Evolutionary conservation across 1,140 invertebrate genomes (phyloP), one percentile per base, ranked within the genome.

Genomic region (Wasmannia auropunctata): DNA sequence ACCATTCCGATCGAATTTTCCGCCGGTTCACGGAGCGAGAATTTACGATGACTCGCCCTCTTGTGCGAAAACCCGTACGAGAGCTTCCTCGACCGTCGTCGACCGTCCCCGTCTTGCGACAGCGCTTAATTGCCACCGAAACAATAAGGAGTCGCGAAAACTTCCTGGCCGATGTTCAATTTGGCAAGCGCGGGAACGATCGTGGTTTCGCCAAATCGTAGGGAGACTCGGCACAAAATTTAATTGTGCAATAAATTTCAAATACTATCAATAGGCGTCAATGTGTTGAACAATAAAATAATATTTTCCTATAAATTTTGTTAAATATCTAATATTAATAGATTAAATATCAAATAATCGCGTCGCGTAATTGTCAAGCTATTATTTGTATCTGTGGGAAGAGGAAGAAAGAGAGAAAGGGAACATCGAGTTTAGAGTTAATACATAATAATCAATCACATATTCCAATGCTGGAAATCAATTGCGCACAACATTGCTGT

Each of bases 1-100:
- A 93, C 91, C 89, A 93, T 94, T 92, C 84, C 87, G 91, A 94
- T 93, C 94, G 93, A 94, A 94, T 94, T 94, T 93, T 90, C 88
- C 90, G 93, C 87, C 89, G 80, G 91, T 86, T 89, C 89, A 79
- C 83, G 86, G 79, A 89, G 85, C 86, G 70, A 80, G 90, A 94
- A 94, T 93, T 94, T 93, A 93, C 92, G 92, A 92, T 69, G 49
- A 56, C 62, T 81, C 85, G 83, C 62, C 85, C 69, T 60, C 69
- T 60, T 60, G 14, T 31, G 0, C 25, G 60, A 40, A 8, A 49
- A 84, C 86, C 74, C 85, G 65, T 80, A 84, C 46, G n/a, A 69
- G 76, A 37, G 19, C 34, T 51, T 49, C 58, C 14, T 54, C 31
- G 43, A 37, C 70, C 34, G 37, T 40, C 56, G 79, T 43, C 25